Percentiles rank a stretch among this genome's conserved stretches.
Conservation (phyloP, 1,140 invertebrate species). For the Geopemphigus sp. region DNA sequence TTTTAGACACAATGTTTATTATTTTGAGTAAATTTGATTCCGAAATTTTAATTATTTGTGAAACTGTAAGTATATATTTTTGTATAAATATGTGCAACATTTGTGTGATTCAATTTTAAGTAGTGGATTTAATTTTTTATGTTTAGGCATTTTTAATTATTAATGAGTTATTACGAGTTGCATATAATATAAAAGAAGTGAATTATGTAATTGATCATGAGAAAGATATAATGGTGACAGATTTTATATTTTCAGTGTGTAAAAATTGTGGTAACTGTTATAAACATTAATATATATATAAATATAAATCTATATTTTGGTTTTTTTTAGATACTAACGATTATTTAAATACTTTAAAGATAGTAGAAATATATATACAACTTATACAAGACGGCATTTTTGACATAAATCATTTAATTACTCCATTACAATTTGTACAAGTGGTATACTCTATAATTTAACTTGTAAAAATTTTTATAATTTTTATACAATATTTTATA, state of each 20-base stretch:
- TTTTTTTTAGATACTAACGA: constrained; percentile 9
- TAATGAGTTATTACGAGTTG: constrained; percentile 23
- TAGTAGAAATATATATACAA: constrained; percentile 24
- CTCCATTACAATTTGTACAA: constrained; percentile 29
- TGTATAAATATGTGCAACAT: not conserved
- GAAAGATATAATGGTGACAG: not conserved
- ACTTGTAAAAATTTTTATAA: not conserved
- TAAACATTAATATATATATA: no score
- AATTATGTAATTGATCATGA: not conserved
- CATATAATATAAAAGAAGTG: not conserved
- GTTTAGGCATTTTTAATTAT: constrained; percentile 37
- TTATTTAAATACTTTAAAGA: constrained; percentile 23
- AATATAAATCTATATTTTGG: no score
- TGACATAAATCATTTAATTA: constrained; percentile 15
- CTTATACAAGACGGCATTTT: constrained; percentile 22
- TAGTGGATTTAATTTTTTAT: not conserved
- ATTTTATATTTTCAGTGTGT: constrained; percentile 12
- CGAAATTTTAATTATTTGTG: not conserved
- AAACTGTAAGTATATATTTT: constrained; percentile 26
- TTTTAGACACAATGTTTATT: constrained; percentile 20
- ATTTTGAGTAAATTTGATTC: constrained; percentile 4
- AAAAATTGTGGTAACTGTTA: constrained; percentile 23
- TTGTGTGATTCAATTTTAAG: not conserved
- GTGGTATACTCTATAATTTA: not conserved
- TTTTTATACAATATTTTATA: not conserved